These are phyloP conservation scores for Hipparchia semele DNA, from an alignment of 2,888 invertebrate species.

Conservation along the genomic window DNA sequence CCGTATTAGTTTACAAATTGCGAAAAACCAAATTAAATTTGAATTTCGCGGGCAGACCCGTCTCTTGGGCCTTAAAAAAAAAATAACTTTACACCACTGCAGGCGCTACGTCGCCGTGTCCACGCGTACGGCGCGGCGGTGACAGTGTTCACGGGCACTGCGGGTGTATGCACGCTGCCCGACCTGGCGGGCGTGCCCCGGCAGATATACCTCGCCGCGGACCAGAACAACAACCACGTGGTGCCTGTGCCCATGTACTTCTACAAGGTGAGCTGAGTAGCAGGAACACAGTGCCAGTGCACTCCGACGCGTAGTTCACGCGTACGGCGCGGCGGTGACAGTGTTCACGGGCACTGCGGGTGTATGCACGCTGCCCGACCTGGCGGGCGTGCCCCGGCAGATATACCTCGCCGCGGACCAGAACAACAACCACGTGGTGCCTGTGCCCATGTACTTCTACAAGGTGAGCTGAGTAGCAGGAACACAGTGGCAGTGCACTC, in stretches of 20 bases:
- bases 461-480: conserved; percentile 57
- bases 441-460: conserved; percentile 70
- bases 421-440: conserved; percentile 64
- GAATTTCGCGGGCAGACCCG: too few species aligned
- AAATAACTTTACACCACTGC: conserved; percentile 2
- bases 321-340: conserved; percentile 44
- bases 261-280: conserved; percentile 58
- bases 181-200: conserved; percentile 43
- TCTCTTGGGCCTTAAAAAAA: too few species aligned
- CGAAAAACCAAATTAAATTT: too few species aligned
- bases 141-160: conserved; percentile 62
- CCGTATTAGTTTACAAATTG: too few species aligned
- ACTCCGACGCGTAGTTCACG: conserved; percentile 12
- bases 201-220: conserved; percentile 53
- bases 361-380: conserved; percentile 53
- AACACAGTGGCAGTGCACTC: too few species aligned
- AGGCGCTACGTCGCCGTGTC: conserved; percentile 65
- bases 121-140: conserved; percentile 44
- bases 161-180: conserved; percentile 54
- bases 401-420: conserved; percentile 57
- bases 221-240: conserved; percentile 62
- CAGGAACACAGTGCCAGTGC: too few species aligned
- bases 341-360: conserved; percentile 66
- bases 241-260: conserved; percentile 71
- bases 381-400: conserved; percentile 37